Evolutionary conservation across 2,888 invertebrate species (phyloP), one percentile per base, ranked within the genome.

Genomic region (Brenthis daphne): DNA sequence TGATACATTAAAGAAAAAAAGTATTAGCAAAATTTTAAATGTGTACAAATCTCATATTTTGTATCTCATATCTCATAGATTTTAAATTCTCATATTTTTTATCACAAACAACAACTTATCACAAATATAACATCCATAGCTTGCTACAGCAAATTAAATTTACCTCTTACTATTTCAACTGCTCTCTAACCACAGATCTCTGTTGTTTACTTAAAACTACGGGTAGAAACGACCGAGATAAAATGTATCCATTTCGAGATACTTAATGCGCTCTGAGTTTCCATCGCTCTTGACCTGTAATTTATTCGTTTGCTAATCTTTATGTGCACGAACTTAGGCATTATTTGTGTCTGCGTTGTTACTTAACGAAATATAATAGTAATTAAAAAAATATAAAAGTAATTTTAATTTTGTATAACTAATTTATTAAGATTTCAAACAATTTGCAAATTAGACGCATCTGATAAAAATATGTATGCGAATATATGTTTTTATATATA

Each of bases 151-250:
- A 77, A 81, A 83, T 83, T 81, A 80, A 84, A 83, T 83, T 82
- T 76, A 75, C 77, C 83, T 85, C 84, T 84, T 73, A 80, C 78
- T 73, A 86, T 86, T 88, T 85, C 79, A 82, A 85, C 81, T 80
- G 76, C 77, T 79, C 77, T 80, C 78, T 70, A 43, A 75, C 81
- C 80, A 79, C 82, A 82, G 79, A 80, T 80, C 79, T 79, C 76
- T 75, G 74, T 85, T 87, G 84, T 88, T 88, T 85, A 86, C 86
- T 85, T 84, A 84, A 84, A 85, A 81, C 80, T 78, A 79, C 77
- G 71, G 60, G 80, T 84, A 81, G 85, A 88, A 85, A 82, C 78
- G 77, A 76, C 68, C 72, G 77, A 82, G 80, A 81, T 85, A 83
- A 85, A 87, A 84, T 61, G 70, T 68, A 63, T 65, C 65, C 68